phyloP scores from a whole-genome alignment of 2,888 invertebrate genomes.

The Phymatocera aterrima region DNA sequence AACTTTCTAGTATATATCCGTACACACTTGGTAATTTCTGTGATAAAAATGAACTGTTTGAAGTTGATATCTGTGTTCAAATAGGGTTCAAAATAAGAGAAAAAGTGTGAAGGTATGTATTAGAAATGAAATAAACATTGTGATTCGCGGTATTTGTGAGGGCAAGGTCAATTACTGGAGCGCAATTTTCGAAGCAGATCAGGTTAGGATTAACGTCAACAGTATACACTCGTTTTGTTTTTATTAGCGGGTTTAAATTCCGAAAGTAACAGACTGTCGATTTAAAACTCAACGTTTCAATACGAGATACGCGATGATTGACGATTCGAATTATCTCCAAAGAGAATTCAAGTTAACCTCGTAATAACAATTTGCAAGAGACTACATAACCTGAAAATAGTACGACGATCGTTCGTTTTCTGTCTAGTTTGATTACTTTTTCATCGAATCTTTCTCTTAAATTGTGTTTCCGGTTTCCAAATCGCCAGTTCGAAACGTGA shows the following conservation, averaged over 20 bases:
- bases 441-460: background rate
- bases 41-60: background rate
- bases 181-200: background rate
- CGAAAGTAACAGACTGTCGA: background rate
- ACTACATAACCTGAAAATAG: background rate
- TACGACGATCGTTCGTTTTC: background rate
- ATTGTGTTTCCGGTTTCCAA: background rate
- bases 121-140: no score
- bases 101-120: background rate
- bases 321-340: no score
- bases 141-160: background rate
- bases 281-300: no score
- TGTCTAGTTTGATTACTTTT: background rate
- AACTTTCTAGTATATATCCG: no score
- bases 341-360: background rate
- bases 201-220: conserved; percentile 19
- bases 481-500: no score
- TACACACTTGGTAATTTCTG: conserved; percentile 8
- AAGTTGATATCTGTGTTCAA: no score
- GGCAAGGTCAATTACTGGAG: background rate
- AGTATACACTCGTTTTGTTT: background rate
- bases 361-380: no score
- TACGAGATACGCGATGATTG: no score
- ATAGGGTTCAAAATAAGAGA: no score
- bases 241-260: background rate